Conservation (phyloP, 2,797 vertebrate species). For the Melanotaenia parkinsoni region DNA sequence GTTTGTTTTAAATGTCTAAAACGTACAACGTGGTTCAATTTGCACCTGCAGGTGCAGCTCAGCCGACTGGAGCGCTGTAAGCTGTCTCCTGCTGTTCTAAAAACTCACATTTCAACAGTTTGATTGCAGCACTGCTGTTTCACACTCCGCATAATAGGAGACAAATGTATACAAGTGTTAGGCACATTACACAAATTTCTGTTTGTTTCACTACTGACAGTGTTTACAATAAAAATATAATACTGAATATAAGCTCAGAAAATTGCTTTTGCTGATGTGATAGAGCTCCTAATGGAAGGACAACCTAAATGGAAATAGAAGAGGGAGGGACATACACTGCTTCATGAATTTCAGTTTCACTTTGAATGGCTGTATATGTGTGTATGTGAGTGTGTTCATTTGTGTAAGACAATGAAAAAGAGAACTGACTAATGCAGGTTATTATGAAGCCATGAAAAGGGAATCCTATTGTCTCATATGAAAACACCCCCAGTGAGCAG, state of each 20-base stretch:
- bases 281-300: slow-evolving; percentile 32
- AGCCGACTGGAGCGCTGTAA: slow-evolving; percentile 22
- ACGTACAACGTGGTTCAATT: neutral
- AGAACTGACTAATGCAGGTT: slow-evolving; percentile 63
- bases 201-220: neutral
- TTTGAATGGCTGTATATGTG: slow-evolving; percentile 51
- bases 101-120: slow-evolving; percentile 8
- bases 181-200: neutral
- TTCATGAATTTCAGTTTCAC: slow-evolving; percentile 69
- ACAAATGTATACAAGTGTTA: slow-evolving; percentile 8
- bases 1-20: slow-evolving; percentile 12
- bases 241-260: neutral
- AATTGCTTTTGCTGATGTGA: neutral
- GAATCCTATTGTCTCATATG: slow-evolving; percentile 79
- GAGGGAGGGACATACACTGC: slow-evolving; percentile 50
- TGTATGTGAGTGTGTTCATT: slow-evolving; percentile 31
- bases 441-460: slow-evolving; percentile 70
- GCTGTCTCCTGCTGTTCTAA: slow-evolving; percentile 21
- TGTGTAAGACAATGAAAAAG: slow-evolving; percentile 45
- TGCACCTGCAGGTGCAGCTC: slow-evolving; percentile 35
- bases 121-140: slow-evolving; percentile 6
- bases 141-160: slow-evolving; percentile 1
- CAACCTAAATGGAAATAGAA: slow-evolving; percentile 61
- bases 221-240: neutral
- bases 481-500: slow-evolving; percentile 56